Evolutionary conservation across 2,888 invertebrate species (phyloP), one percentile per base, ranked within the genome.

Genomic region (Malthinus seriepunctatus): DNA sequence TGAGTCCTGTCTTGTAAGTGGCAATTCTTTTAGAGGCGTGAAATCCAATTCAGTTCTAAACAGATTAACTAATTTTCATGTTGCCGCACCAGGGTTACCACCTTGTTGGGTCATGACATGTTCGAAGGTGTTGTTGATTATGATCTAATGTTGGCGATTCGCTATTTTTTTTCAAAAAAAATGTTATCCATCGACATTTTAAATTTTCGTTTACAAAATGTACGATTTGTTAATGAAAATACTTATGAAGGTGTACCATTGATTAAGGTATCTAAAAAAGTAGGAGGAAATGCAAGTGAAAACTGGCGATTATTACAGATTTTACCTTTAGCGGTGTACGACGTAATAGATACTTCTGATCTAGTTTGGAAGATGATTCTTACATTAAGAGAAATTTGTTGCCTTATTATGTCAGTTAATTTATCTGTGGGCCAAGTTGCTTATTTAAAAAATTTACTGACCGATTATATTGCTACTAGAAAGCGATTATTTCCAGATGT

Each of bases 61-160:
- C 42, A 6, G 59, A 31, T 50, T 69, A n/a, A 42, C 60, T 35
- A 56, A 63, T 61, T 73, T 56, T 53, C 70, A 73, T 56, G 68
- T 71, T 39, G 63, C 62, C 49, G 55, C 51, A 37, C 63, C 65
- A 2, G 71, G 72, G 7, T 56, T 71, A 15, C 67, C 70, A 23
- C 70, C 72, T 9, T 73, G 71, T 49, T 45, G 11, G 67, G 63
- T 1, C 72, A 73, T 51, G 71, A 71, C 55, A 38, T 72, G 6
- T 68, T 66, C 15, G 67, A 71, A 59, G 70, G 71, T 5, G 48
- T 71, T 42, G 52, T 67, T 2, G 58, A 57, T 37, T 66, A 61
- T 47, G 70, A 71, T 50, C 44, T 71, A 12, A 60, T 58, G 56
- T 32, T 68, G 31, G 52, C 57, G 34, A 44, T 71, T n/a, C 63